These are phyloP conservation scores for Trisateles emortualis DNA, from an alignment of 2,888 invertebrate genomes.

Conservation along the genomic window DNA sequence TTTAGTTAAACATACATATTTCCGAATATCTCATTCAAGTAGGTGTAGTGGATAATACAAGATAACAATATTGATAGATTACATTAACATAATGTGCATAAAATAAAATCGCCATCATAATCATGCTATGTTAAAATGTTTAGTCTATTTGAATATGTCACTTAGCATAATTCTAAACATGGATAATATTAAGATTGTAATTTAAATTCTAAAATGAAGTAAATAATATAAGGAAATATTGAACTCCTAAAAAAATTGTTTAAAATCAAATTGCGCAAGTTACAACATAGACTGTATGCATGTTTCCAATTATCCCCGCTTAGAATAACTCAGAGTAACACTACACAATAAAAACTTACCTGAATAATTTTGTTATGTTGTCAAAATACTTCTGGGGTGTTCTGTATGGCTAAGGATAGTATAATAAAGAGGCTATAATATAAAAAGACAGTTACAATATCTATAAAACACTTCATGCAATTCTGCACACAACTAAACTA, in stretches of 20 bases:
- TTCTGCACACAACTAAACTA: slow-evolving; percentile 55
- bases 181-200: too few relatives aligned
- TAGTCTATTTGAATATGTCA: slow-evolving; percentile 19
- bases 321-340: not conserved
- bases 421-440: slow-evolving; percentile 33
- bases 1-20: too few relatives aligned
- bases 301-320: not conserved
- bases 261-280: too few relatives aligned
- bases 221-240: slow-evolving; percentile 20
- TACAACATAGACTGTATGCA: too few relatives aligned
- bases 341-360: slow-evolving; percentile 50
- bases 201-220: too few relatives aligned
- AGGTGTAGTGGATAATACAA: too few relatives aligned
- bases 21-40: too few relatives aligned
- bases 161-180: too few relatives aligned
- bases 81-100: not conserved
- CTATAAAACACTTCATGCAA: slow-evolving; percentile 63
- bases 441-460: slow-evolving; percentile 32
- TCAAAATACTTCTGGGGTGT: slow-evolving; percentile 23
- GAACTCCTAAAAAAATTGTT: too few relatives aligned
- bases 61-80: not conserved
- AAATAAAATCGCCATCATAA: slow-evolving; percentile 30
- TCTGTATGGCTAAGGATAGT: slow-evolving; percentile 24
- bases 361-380: slow-evolving; percentile 32
- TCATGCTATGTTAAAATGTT: slow-evolving; percentile 44